These are phyloP conservation scores for Larimichthys polyactis DNA, from an alignment of 2,113 vertebrate genomes.

Conservation along the genomic window DNA sequence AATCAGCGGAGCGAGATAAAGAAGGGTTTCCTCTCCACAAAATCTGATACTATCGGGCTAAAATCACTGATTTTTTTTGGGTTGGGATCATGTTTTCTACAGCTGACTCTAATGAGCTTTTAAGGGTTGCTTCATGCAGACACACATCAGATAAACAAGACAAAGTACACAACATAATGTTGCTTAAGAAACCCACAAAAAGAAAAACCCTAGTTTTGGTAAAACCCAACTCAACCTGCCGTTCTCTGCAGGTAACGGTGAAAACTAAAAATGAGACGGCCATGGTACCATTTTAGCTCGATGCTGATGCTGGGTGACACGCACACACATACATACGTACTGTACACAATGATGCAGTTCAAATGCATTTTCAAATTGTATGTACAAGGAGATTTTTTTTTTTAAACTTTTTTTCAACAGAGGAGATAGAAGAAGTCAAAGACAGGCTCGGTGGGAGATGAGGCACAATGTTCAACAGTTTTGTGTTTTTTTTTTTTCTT, in stretches of 20 bases:
- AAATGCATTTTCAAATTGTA: slow-evolving; percentile 56
- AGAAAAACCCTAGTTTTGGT: slow-evolving; percentile 14
- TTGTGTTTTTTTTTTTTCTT: slow-evolving; percentile 21
- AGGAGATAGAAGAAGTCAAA: slow-evolving; percentile 62
- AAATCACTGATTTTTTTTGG: not conserved
- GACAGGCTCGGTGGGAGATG: slow-evolving; percentile 80
- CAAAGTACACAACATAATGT: not conserved
- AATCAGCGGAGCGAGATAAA: not conserved
- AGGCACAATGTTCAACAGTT: slow-evolving; percentile 80
- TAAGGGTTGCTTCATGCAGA: not conserved
- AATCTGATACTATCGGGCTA: not conserved
- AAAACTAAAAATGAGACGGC: slow-evolving; percentile 33
- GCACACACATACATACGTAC: slow-evolving; percentile 30
- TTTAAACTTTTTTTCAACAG: slow-evolving; percentile 10
- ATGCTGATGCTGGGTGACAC: slow-evolving; percentile 53
- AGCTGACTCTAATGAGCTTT: not conserved
- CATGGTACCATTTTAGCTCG: slow-evolving; percentile 29
- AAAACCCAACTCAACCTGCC: slow-evolving; percentile 32
- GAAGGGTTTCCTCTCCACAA: not conserved
- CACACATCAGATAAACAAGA: not conserved
- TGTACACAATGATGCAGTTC: slow-evolving; percentile 63
- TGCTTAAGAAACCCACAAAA: not conserved
- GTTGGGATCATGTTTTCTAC: not conserved
- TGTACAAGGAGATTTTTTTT: slow-evolving; percentile 61
- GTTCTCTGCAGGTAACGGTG: slow-evolving; percentile 30